These are phyloP conservation scores for Arge pagana DNA, from an alignment of 2,888 invertebrate genomes.

Conservation along the genomic window DNA sequence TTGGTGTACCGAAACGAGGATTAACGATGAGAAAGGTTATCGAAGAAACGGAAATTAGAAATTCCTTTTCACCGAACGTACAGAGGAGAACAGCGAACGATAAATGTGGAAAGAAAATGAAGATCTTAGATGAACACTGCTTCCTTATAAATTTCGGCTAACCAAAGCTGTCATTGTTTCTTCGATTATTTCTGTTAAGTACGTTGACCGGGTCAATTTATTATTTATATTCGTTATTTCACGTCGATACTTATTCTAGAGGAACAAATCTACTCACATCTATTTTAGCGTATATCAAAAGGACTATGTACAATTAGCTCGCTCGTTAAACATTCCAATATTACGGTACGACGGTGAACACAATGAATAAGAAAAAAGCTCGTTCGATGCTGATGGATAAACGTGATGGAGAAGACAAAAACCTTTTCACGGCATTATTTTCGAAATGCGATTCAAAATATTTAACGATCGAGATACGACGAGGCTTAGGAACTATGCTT, in stretches of 20 bases:
- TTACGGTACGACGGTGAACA: background rate
- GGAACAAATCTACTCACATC: slow-evolving; percentile 43
- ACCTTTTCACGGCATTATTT: too few species aligned
- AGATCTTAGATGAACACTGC: too few species aligned
- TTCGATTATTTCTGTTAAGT: slow-evolving; percentile 13
- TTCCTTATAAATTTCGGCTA: too few species aligned
- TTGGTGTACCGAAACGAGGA: background rate
- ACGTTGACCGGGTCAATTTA: slow-evolving; percentile 13
- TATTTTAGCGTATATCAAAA: slow-evolving; percentile 50
- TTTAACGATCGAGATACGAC: slow-evolving; percentile 17
- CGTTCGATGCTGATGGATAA: too few species aligned
- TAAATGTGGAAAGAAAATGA: too few species aligned
- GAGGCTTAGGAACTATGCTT: slow-evolving; percentile 50
- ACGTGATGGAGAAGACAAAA: too few species aligned
- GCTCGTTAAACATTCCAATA: slow-evolving; percentile 5
- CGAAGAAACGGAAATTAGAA: too few species aligned
- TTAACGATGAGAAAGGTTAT: too few species aligned
- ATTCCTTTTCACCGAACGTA: too few species aligned
- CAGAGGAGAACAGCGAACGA: too few species aligned
- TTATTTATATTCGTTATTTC: slow-evolving; percentile 30
- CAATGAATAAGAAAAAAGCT: background rate
- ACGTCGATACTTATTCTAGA: slow-evolving; percentile 36
- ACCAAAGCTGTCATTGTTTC: too few species aligned
- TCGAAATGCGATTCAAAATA: slow-evolving; percentile 14
- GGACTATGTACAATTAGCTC: slow-evolving; percentile 35